Evolutionary conservation across 1,140 invertebrate genomes (phyloP).

Genomic region (Argopecten irradians): DNA sequence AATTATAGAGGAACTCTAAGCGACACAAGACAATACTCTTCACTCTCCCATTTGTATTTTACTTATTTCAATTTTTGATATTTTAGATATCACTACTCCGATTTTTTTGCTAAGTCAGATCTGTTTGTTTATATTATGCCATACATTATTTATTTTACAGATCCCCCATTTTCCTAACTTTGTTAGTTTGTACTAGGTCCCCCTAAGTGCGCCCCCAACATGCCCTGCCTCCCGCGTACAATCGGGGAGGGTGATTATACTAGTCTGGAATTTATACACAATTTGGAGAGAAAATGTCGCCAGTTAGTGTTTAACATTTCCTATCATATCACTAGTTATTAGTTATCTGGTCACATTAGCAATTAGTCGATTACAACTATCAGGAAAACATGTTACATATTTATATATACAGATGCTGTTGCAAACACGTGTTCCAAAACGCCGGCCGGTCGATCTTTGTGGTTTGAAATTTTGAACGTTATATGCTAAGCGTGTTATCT

Average conservation of each 20-base stretch:
- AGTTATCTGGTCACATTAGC: not conserved
- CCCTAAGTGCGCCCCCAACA: not conserved
- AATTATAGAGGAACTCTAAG: not conserved
- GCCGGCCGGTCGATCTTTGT: not conserved
- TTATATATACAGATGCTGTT: not conserved
- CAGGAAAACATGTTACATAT: not conserved
- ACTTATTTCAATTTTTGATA: not conserved
- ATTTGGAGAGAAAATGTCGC: not conserved
- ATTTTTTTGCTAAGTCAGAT: too few relatives aligned
- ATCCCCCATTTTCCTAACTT: not conserved
- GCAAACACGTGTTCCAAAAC: not conserved
- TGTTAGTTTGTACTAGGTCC: not conserved
- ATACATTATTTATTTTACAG: too few relatives aligned
- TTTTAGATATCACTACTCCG: not conserved
- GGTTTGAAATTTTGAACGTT: not conserved
- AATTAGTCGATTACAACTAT: not conserved
- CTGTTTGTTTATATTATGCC: too few relatives aligned
- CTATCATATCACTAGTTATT: not conserved
- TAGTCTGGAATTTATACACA: not conserved
- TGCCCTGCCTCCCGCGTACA: conserved; percentile 4
- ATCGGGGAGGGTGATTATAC: not conserved
- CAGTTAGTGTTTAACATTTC: not conserved
- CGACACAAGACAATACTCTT: not conserved
- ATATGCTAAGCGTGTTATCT: not conserved
- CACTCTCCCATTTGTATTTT: not conserved